Conservation (phyloP, 2,113 vertebrate genomes). For the Merops nubicus region DNA sequence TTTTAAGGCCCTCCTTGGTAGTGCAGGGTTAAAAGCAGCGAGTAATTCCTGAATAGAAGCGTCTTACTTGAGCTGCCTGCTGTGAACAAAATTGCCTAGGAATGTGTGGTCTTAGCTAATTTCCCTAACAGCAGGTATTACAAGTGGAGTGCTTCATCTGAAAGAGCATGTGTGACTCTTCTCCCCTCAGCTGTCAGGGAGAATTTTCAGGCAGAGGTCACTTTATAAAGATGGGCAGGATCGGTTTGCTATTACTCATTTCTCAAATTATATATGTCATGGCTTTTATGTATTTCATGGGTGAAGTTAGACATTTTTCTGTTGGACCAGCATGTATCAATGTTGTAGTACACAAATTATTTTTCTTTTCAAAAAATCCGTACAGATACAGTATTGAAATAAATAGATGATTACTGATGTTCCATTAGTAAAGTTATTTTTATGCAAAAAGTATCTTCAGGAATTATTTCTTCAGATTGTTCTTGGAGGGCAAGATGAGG, state of each 20-base stretch:
- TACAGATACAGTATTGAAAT: neutral
- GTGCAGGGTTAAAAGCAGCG: slow-evolving; percentile 49
- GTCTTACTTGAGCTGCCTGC: slow-evolving; percentile 40
- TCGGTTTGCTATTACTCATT: neutral
- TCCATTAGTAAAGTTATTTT: neutral
- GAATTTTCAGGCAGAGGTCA: slow-evolving; percentile 18
- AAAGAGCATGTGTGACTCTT: neutral
- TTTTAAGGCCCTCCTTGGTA: slow-evolving; percentile 7
- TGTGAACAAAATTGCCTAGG: slow-evolving; percentile 63
- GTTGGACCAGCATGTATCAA: fast-evolving
- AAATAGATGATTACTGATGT: neutral
- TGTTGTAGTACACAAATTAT: neutral
- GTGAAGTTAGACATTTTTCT: neutral
- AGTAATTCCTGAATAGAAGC: slow-evolving; percentile 63
- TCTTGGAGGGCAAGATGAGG: neutral
- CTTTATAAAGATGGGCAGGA: neutral
- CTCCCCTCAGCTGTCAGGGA: neutral
- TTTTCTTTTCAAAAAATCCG: neutral
- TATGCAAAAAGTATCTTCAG: neutral
- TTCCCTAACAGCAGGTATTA: slow-evolving; percentile 71
- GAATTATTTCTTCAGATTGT: neutral
- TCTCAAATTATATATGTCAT: neutral
- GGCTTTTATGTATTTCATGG: neutral
- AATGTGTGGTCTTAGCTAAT: slow-evolving; percentile 71
- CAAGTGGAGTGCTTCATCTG: slow-evolving; percentile 14